Conservation (phyloP, 2,888 invertebrate species). For the Phalera bucephala region DNA sequence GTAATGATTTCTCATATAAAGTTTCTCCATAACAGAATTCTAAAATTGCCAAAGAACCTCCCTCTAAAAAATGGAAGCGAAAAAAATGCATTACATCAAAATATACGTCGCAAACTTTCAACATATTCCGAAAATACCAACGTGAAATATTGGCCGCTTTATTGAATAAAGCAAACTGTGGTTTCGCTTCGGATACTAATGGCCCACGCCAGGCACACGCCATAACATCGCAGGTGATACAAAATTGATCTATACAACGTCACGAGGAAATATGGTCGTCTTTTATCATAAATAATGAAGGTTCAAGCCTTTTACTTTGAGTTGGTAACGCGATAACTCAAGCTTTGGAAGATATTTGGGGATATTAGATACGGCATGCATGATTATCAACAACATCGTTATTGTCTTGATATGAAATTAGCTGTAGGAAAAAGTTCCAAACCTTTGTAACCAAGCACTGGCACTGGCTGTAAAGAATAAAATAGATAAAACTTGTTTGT, state of each 20-base stretch:
- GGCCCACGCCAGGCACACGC: slow-evolving; percentile 8
- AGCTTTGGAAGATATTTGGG: slow-evolving; percentile 4
- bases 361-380: slow-evolving; percentile 30
- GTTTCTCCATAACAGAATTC: no score
- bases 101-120: background rate
- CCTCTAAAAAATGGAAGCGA: no score
- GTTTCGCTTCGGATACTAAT: slow-evolving; percentile 1
- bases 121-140: background rate
- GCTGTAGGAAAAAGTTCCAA: no score
- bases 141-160: slow-evolving; percentile 3
- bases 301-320: slow-evolving; percentile 13
- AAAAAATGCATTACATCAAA: background rate
- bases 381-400: slow-evolving; percentile 16
- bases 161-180: slow-evolving; percentile 3
- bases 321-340: slow-evolving; percentile 18
- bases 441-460: no score
- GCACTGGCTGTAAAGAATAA: no score
- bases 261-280: slow-evolving; percentile 39
- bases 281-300: slow-evolving; percentile 43
- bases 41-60: no score
- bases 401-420: no score
- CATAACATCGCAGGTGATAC: slow-evolving; percentile 36
- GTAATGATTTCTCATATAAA: no score
- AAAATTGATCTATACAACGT: slow-evolving; percentile 41
- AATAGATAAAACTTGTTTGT: no score